Evolutionary conservation across 2,113 vertebrate species (phyloP).

Genomic region (Mastomys natalensis): DNA sequence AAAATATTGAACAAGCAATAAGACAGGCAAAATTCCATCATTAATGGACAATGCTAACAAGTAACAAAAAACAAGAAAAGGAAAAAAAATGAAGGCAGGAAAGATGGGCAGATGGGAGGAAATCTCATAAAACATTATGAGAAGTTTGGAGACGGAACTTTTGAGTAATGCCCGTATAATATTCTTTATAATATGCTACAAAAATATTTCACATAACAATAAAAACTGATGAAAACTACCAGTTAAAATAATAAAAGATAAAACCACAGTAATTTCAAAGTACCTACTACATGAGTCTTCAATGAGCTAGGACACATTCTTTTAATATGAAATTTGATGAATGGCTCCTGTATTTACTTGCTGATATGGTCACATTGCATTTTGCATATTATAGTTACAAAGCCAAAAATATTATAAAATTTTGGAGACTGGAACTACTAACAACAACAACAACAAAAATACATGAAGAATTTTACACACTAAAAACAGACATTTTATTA

Average conservation of each 20-base stretch:
- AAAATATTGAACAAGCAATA: not conserved
- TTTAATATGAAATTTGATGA: not conserved
- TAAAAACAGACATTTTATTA: conserved; percentile 12
- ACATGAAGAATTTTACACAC: conserved; percentile 38
- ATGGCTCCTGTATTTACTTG: conserved; percentile 47
- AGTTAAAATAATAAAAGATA: conserved; percentile 33
- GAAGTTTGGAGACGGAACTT: not conserved
- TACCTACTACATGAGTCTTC: conserved; percentile 33
- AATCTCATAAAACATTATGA: not conserved
- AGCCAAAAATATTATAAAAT: conserved; percentile 38
- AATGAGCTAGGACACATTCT: not conserved
- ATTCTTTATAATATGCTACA: conserved; percentile 26
- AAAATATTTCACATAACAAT: conserved; percentile 6
- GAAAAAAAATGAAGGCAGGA: not conserved
- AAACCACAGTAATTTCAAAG: conserved; percentile 56
- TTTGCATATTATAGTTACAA: not conserved
- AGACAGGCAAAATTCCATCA: not conserved
- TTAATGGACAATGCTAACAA: conserved; percentile 9
- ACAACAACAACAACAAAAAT: not conserved
- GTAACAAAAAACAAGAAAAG: not conserved
- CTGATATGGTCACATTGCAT: not conserved
- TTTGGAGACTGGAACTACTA: conserved; percentile 5
- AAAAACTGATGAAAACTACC: conserved; percentile 2
- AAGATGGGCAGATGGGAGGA: not conserved
- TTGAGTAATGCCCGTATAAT: conserved; percentile 22